These are phyloP conservation scores for Calliphora vomitoria DNA, from an alignment of 2,888 invertebrate genomes.

Conservation along the genomic window DNA sequence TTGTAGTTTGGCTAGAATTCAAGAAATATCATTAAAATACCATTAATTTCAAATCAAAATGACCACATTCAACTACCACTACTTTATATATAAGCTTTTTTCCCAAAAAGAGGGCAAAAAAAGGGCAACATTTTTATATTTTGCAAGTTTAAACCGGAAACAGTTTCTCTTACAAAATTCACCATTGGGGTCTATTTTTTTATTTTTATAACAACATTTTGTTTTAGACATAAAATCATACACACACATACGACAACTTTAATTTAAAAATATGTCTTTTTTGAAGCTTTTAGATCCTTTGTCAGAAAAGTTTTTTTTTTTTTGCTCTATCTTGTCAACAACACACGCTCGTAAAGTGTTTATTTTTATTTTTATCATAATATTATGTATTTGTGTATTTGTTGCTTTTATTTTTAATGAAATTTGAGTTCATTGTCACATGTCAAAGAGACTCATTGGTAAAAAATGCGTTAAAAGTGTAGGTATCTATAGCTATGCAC, in stretches of 20 bases:
- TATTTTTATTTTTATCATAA: slow-evolving; percentile 31
- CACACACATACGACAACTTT: not conserved
- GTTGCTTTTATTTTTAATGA: slow-evolving; percentile 24
- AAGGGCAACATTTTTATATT: too few species aligned
- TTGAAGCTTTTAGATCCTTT: slow-evolving; percentile 37
- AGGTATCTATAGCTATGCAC: too few species aligned
- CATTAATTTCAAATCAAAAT: too few species aligned
- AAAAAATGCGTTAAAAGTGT: slow-evolving; percentile 43
- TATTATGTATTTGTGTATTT: not conserved
- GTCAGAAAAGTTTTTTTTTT: slow-evolving; percentile 15
- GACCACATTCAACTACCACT: too few species aligned
- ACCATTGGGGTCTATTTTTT: not conserved
- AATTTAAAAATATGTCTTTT: slow-evolving; percentile 8
- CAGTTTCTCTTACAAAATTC: not conserved
- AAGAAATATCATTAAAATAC: too few species aligned
- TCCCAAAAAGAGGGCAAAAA: too few species aligned
- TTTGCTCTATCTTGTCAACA: not conserved
- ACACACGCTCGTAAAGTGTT: not conserved
- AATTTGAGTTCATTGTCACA: slow-evolving; percentile 57
- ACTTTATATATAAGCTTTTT: too few species aligned
- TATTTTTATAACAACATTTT: not conserved
- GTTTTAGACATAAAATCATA: not conserved
- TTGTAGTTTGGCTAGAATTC: too few species aligned
- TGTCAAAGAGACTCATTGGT: slow-evolving; percentile 38
- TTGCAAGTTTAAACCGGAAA: not conserved